These are phyloP conservation scores for Prionace glauca DNA, from an alignment of 2,797 vertebrate genomes.

Conservation along the genomic window DNA sequence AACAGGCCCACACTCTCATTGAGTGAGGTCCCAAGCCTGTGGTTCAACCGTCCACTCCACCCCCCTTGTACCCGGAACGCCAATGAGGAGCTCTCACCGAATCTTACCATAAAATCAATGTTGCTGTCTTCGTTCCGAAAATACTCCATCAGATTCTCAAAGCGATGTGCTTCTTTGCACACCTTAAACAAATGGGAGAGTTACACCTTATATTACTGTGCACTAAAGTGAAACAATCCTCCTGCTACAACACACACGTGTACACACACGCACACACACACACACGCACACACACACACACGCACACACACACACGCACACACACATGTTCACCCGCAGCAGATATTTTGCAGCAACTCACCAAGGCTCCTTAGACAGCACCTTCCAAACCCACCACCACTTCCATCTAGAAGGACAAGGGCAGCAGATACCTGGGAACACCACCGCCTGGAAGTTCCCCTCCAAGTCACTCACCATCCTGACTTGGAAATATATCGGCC, in stretches of 20 bases:
- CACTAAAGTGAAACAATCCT: not conserved
- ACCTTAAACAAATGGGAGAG: slow-evolving; percentile 59
- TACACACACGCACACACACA: no score
- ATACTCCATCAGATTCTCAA: slow-evolving; percentile 94
- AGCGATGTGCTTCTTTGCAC: slow-evolving; percentile 91
- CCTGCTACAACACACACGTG: no score
- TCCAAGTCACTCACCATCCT: no score
- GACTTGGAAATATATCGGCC: no score
- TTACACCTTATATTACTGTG: not conserved
- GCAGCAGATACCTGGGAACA: no score
- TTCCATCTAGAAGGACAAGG: no score
- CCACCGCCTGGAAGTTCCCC: no score
- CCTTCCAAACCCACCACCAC: no score
- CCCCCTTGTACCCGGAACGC: not conserved
- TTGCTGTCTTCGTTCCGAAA: slow-evolving; percentile 91
- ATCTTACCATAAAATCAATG: slow-evolving; percentile 91
- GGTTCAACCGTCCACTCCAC: not conserved
- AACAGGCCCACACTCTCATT: not conserved
- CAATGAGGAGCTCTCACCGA: not conserved
- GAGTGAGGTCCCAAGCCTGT: not conserved
- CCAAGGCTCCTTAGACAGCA: no score
- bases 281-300: no score
- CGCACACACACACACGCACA: no score
- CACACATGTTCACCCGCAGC: not conserved
- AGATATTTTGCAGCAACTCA: not conserved